Percentiles rank a stretch among this genome's conserved stretches.
phyloP scores from a whole-genome alignment of 2,113 vertebrate genomes.

The Bubo bubo region DNA sequence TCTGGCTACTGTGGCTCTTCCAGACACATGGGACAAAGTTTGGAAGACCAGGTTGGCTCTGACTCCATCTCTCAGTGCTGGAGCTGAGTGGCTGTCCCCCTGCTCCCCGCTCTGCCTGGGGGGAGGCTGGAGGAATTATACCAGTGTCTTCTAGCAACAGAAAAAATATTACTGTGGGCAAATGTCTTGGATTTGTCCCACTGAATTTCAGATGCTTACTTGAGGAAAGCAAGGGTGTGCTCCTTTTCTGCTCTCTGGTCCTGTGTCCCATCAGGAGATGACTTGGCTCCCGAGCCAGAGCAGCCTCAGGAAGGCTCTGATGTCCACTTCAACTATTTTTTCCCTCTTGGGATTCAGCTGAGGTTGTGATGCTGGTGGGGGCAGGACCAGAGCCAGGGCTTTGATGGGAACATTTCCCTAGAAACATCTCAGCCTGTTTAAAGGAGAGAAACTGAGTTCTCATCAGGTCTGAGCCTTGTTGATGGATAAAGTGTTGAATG shows the following conservation, averaged over 20 bases:
- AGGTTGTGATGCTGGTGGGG: neutral
- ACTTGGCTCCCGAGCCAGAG: neutral
- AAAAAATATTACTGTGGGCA: fast-evolving
- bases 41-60: neutral
- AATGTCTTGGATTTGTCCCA: neutral
- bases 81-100: neutral
- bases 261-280: fast-evolving
- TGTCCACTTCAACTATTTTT: neutral
- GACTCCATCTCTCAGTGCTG: neutral
- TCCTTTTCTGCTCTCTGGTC: neutral
- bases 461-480: neutral
- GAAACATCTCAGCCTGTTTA: neutral
- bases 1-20: neutral
- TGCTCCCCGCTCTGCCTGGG: neutral
- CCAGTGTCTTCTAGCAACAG: neutral
- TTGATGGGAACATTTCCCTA: neutral
- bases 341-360: neutral
- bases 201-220: neutral
- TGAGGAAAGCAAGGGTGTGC: neutral
- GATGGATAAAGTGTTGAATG: neutral
- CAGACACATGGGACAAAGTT: neutral
- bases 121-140: neutral
- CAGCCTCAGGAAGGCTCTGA: neutral
- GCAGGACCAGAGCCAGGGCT: neutral
- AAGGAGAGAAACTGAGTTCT: neutral